Percentiles rank a stretch among this genome's conserved stretches.
Evolutionary conservation across 1,140 invertebrate species (phyloP).

Genomic region (Eumaeus atala): DNA sequence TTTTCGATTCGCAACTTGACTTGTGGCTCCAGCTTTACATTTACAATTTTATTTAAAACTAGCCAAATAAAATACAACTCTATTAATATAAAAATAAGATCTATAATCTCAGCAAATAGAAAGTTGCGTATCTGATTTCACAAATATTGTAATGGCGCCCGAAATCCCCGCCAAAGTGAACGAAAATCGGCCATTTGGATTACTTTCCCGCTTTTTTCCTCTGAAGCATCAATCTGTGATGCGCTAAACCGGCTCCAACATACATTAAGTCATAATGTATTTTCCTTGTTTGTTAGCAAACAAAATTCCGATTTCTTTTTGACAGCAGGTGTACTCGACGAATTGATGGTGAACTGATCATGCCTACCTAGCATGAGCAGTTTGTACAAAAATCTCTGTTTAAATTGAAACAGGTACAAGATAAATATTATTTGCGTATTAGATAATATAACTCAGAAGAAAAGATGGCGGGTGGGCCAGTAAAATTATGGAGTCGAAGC

Average conservation of each 20-base stretch:
- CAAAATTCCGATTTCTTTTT: too few species aligned
- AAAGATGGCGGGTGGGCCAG: too few species aligned
- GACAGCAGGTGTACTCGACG: too few species aligned
- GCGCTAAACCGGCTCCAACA: not conserved
- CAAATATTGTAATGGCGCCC: constrained; percentile 60
- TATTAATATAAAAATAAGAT: constrained; percentile 14
- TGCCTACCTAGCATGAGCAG: too few species aligned
- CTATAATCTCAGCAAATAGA: constrained; percentile 9
- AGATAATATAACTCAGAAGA: too few species aligned
- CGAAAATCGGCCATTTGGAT: constrained; percentile 57
- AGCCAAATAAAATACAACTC: constrained; percentile 23
- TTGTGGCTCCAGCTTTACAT: constrained; percentile 47
- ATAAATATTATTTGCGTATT: too few species aligned
- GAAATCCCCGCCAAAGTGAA: constrained; percentile 38
- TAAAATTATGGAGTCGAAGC: too few species aligned
- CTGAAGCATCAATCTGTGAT: constrained; percentile 9
- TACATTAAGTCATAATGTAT: constrained; percentile 6
- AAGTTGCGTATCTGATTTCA: constrained; percentile 38
- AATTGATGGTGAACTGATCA: too few species aligned
- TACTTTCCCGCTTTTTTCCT: constrained; percentile 44
- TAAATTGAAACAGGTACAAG: too few species aligned
- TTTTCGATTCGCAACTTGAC: constrained; percentile 62
- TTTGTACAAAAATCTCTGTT: too few species aligned
- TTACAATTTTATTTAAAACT: constrained; percentile 25
- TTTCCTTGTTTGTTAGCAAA: constrained; percentile 1